These are phyloP conservation scores for Ciconia boyciana DNA, from an alignment of 2,113 vertebrate species.

Conservation along the genomic window DNA sequence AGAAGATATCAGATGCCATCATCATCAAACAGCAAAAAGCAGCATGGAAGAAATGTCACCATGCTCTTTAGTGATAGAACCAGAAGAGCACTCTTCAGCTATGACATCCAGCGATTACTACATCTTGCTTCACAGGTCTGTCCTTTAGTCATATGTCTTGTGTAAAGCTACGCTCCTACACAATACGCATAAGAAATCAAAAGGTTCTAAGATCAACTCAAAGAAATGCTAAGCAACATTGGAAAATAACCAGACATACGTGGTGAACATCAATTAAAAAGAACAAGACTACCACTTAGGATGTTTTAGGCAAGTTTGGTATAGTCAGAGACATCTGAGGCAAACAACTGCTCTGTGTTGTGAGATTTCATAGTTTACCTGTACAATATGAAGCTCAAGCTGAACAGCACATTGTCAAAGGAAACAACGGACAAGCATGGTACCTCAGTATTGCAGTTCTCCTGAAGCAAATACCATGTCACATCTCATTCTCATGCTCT, in stretches of 20 bases:
- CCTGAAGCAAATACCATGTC: not conserved
- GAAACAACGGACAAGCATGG: not conserved
- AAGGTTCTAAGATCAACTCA: not conserved
- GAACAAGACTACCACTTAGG: not conserved
- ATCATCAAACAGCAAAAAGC: not conserved
- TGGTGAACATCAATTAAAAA: not conserved
- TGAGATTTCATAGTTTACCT: not conserved
- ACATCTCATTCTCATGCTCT: not conserved
- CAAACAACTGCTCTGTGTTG: not conserved
- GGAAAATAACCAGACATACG: rapidly evolving
- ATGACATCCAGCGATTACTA: not conserved
- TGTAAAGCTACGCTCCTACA: not conserved
- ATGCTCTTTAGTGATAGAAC: not conserved
- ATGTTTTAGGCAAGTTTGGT: not conserved
- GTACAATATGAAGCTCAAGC: not conserved
- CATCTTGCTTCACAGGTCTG: not conserved
- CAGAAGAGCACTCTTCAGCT: not conserved
- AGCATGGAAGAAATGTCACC: not conserved
- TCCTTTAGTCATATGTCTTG: not conserved
- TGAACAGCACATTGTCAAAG: not conserved
- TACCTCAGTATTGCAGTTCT: not conserved
- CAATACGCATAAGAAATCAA: not conserved
- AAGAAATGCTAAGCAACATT: not conserved
- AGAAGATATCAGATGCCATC: not conserved
- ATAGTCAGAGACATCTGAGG: not conserved